Evolutionary conservation across 2,888 invertebrate genomes (phyloP).

Genomic region (Drosophila mimetica): DNA sequence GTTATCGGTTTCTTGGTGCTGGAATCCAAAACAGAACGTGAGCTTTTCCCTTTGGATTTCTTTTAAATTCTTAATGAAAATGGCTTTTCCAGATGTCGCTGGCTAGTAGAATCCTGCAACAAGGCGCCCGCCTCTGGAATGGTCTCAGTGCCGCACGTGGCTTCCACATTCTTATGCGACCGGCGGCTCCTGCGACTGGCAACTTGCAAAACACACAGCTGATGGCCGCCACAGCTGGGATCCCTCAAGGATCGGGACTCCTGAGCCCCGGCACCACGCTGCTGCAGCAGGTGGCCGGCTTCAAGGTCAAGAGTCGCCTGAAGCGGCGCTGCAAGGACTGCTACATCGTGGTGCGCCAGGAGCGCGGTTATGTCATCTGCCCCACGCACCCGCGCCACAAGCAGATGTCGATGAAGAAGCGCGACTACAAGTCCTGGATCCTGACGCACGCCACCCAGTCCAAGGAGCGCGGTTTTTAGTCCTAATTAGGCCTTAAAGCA

Average conservation of each 20-base stretch:
- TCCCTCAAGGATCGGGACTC: conserved; percentile 50
- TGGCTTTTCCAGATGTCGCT: conserved; percentile 72
- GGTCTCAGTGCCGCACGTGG: conserved; percentile 44
- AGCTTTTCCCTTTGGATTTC: conserved; percentile 25
- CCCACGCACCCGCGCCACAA: conserved; percentile 92
- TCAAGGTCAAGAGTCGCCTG: conserved; percentile 90
- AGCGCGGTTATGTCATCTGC: conserved; percentile 90
- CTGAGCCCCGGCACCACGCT: conserved; percentile 75
- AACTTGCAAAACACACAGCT: conserved; percentile 30
- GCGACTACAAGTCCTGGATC: conserved; percentile 90
- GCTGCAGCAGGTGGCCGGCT: conserved; percentile 85
- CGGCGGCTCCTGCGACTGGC: conserved; percentile 40
- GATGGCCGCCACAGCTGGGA: conserved; percentile 20
- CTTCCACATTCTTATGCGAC: conserved; percentile 72
- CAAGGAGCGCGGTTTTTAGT: conserved; percentile 81
- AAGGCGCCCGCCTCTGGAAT: conserved; percentile 47
- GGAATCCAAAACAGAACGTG: conserved; percentile 29
- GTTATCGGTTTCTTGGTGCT: conserved; percentile 11
- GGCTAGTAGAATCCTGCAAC: conserved; percentile 58
- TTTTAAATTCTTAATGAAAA: conserved; percentile 49
- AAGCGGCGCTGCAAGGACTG: conserved; percentile 92
- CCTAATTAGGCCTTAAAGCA: conserved; percentile 9
- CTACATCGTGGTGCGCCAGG: conserved; percentile 88
- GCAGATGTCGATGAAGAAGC: conserved; percentile 90
- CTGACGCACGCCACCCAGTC: conserved; percentile 90